Percentiles rank a stretch among this genome's conserved stretches.
phyloP scores from a whole-genome alignment of 1,140 invertebrate species.

The Paracyclopina nana region DNA sequence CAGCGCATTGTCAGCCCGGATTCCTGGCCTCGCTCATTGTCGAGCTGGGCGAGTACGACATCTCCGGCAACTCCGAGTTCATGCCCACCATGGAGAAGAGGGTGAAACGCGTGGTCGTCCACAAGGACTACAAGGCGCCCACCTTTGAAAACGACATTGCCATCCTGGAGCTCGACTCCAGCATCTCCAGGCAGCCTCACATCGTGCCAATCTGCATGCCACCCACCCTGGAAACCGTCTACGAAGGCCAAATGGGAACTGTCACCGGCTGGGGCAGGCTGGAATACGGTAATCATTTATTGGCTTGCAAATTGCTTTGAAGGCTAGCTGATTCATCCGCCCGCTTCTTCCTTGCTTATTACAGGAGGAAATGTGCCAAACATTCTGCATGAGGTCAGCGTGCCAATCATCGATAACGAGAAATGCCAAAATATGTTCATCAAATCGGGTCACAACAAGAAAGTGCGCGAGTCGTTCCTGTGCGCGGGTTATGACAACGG shows the following conservation, averaged over 20 bases:
- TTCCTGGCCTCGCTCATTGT: slow-evolving; percentile 72
- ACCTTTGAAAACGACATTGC: slow-evolving; percentile 81
- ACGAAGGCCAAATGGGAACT: slow-evolving; percentile 15
- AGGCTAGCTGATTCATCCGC: neutral
- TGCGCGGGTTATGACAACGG: slow-evolving; percentile 82
- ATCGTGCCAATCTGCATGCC: slow-evolving; percentile 86
- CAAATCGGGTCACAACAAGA: slow-evolving; percentile 63
- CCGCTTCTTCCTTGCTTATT: slow-evolving; percentile 11
- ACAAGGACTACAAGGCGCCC: slow-evolving; percentile 62
- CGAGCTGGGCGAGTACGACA: slow-evolving; percentile 73
- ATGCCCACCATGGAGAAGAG: slow-evolving; percentile 49
- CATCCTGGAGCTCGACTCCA: slow-evolving; percentile 55
- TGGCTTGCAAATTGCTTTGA: neutral
- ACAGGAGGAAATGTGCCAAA: slow-evolving; percentile 64
- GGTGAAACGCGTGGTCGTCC: slow-evolving; percentile 54
- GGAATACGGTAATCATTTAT: slow-evolving; percentile 14
- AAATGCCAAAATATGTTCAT: slow-evolving; percentile 86
- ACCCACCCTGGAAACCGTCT: slow-evolving; percentile 22
- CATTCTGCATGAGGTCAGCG: slow-evolving; percentile 69
- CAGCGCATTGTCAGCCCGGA: slow-evolving; percentile 82
- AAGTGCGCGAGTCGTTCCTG: slow-evolving; percentile 68
- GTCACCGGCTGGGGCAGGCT: slow-evolving; percentile 17
- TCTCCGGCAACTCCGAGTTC: slow-evolving; percentile 56
- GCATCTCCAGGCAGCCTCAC: slow-evolving; percentile 60
- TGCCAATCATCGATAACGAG: slow-evolving; percentile 70